Percentiles rank a stretch among this genome's conserved stretches.
Evolutionary conservation across 2,113 vertebrate genomes (phyloP).

Genomic region (Corythoichthys intestinalis): DNA sequence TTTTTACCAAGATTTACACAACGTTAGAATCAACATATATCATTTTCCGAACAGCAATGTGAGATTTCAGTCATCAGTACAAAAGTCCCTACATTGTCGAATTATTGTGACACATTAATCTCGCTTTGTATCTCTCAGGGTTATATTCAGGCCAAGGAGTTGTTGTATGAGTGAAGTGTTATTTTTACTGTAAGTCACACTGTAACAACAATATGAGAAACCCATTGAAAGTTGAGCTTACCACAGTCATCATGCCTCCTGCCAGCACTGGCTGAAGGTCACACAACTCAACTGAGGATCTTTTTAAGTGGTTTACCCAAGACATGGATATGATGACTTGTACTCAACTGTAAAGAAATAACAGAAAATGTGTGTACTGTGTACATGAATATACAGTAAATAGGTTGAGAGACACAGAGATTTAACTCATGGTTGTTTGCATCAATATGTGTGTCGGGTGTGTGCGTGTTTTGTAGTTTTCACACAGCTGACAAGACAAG

Average conservation of each 20-base stretch:
- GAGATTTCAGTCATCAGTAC: not conserved
- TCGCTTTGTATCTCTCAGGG: conserved; percentile 28
- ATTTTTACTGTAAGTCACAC: conserved; percentile 70
- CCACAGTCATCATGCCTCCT: conserved; percentile 57
- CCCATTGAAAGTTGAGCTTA: conserved; percentile 61
- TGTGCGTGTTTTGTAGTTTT: conserved; percentile 25
- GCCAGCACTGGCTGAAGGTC: conserved; percentile 60
- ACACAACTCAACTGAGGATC: conserved; percentile 25
- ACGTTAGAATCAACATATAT: not conserved
- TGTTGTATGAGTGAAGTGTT: conserved; percentile 65
- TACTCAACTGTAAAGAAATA: conserved; percentile 4
- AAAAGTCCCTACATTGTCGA: not conserved
- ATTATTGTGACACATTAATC: not conserved
- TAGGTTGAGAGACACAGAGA: not conserved
- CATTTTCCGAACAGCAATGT: not conserved
- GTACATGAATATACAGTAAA: not conserved
- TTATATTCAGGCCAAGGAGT: conserved; percentile 58
- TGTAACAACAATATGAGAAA: conserved; percentile 68
- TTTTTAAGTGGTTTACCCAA: not conserved
- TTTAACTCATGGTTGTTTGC: conserved; percentile 16
- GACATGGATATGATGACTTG: not conserved
- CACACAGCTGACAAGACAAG: conserved; percentile 24
- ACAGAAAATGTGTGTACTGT: conserved; percentile 8
- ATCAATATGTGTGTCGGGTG: conserved; percentile 2
- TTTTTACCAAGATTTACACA: not conserved